Conservation (phyloP, 2,113 vertebrate species). For the Hippolais icterina region DNA sequence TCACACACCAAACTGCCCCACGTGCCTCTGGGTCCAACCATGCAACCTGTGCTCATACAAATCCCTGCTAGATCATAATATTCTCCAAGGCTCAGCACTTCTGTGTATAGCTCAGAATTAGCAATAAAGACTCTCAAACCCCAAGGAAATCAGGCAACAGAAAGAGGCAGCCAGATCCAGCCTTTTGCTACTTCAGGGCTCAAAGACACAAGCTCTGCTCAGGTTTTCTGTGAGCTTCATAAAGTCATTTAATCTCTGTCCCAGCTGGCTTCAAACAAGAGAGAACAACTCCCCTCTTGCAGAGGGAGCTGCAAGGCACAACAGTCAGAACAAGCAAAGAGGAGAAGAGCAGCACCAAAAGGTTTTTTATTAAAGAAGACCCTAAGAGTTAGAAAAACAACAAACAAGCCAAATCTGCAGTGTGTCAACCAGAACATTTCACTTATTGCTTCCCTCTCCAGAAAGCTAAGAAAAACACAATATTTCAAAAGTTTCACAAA, state of each 20-base stretch:
- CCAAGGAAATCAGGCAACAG: neutral
- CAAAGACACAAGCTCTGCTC: neutral
- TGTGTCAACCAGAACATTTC: neutral
- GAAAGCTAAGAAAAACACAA: neutral
- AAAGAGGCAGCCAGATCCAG: neutral
- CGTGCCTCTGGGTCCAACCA: rapidly evolving
- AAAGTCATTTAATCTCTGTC: neutral
- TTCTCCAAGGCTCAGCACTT: neutral
- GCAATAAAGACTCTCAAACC: neutral
- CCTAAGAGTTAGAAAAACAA: neutral
- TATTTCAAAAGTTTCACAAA: neutral
- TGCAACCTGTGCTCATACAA: neutral
- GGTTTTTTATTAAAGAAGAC: neutral
- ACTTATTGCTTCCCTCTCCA: neutral
- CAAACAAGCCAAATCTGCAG: neutral
- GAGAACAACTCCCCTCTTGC: neutral
- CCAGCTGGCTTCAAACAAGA: neutral
- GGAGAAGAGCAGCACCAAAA: neutral
- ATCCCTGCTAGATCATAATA: neutral
- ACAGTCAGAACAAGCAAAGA: neutral
- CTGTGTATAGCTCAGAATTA: neutral
- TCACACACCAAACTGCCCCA: neutral
- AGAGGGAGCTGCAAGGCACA: neutral
- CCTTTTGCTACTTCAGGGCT: neutral
- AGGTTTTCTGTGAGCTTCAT: neutral